A percentile compares a stretch with the other conserved stretches of the same genome.
Conservation (phyloP, 2,113 vertebrate species). For the Varanus komodoensis region DNA sequence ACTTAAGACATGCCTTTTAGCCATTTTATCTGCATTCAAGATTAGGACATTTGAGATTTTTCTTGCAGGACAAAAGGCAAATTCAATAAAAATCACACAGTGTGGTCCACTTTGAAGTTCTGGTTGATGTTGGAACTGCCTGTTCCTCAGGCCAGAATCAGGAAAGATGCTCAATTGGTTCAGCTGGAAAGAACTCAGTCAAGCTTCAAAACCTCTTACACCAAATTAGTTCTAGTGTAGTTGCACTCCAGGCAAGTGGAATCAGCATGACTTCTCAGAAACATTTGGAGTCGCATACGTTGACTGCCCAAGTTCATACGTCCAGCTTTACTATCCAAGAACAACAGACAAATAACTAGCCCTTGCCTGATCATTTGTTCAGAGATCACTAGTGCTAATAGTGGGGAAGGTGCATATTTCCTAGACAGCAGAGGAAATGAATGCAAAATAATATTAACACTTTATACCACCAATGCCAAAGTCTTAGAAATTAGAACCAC, state of each 20-base stretch:
- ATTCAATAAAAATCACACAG: conserved; percentile 51
- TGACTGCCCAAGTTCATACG: neutral
- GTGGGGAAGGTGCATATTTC: neutral
- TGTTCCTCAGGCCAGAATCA: conserved; percentile 43
- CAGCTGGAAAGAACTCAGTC: conserved; percentile 9
- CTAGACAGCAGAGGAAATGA: neutral
- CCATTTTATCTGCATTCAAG: conserved; percentile 47
- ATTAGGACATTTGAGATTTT: neutral
- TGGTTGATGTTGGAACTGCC: conserved; percentile 57
- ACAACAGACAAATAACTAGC: neutral
- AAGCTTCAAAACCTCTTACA: neutral
- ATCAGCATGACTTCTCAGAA: neutral
- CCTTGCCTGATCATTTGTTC: neutral
- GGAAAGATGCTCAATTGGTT: conserved; percentile 26
- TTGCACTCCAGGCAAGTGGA: neutral
- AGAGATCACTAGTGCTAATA: neutral
- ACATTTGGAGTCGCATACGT: neutral
- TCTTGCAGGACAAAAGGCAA: conserved; percentile 57
- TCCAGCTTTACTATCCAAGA: neutral
- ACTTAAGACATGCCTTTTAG: neutral
- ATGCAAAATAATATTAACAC: neutral
- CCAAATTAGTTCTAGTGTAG: neutral
- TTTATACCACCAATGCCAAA: neutral
- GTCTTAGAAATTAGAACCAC: neutral
- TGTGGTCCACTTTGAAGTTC: conserved; percentile 32